Evolutionary conservation across 2,113 vertebrate species (phyloP), one percentile per base, ranked within the genome.

Genomic region (Microcebus murinus): DNA sequence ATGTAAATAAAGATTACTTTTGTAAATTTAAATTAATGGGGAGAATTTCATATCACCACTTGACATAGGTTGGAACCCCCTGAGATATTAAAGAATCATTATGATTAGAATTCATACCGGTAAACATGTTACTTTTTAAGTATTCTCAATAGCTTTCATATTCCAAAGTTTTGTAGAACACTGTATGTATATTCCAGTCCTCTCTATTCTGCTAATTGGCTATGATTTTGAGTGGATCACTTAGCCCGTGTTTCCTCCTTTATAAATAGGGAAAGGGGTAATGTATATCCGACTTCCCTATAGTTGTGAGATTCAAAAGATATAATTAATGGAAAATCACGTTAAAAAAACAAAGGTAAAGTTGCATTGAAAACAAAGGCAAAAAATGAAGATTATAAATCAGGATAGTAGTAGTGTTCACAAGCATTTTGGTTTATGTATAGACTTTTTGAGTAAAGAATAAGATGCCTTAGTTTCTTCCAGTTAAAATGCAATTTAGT

Each of bases 61-160:
- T 95, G 42, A 92, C 50, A 80, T 57, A 63, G 3, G 4, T 17
- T 81, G 11, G 34, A 95, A 96, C 81, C 31, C 48, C 45, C 4
- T 61, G 50, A 76, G 17, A 87, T 90, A 42, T 87, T 93, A 81
- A 87, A 57, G 4, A 95, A 88, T 59, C 61, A 81, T 94, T 81
- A 82, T 73, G 27, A 88, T 74, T 87, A 80, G n/a, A 94, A 94
- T 36, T 48, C 50, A 90, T 65, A 73, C 4, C 3, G 63, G 9
- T 63, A 90, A 89, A 67, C 3, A 91, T 65, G 20, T 91, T 71
- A 91, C 11, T 55, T 83, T 90, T 18, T 52, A 91, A 89, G 2
- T 11, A 71, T 65, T 86, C 39, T 94, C 52, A 52, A 27, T 48
- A 87, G 68, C 17, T 95, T 95, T 71, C 39, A 61, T 94, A 39